phyloP scores from a whole-genome alignment of 2,113 vertebrate genomes.

The Prionailurus bengalensis region DNA sequence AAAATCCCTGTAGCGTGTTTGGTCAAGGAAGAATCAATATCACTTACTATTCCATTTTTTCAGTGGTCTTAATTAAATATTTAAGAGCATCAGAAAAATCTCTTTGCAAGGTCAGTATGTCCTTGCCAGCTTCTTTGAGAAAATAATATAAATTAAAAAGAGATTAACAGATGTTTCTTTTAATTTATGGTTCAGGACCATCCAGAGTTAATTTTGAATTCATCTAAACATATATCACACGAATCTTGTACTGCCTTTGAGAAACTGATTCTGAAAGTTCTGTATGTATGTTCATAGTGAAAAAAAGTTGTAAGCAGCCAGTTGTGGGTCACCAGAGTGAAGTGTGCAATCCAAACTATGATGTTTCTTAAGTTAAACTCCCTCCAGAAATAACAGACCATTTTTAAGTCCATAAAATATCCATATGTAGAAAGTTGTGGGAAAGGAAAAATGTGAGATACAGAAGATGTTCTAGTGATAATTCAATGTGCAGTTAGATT shows the following conservation, averaged over 20 bases:
- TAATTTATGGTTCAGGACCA: constrained; percentile 18
- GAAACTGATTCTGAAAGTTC: constrained; percentile 16
- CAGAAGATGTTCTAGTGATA: constrained; percentile 5
- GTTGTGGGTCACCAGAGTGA: background rate
- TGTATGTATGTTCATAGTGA: background rate
- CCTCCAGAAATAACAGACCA: background rate
- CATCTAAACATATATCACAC: background rate
- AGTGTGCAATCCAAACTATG: background rate
- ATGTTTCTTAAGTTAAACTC: constrained; percentile 41
- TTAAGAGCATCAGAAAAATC: constrained; percentile 48
- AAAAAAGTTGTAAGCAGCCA: background rate
- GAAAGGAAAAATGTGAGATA: background rate
- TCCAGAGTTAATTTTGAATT: constrained; percentile 28
- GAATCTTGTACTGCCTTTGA: background rate
- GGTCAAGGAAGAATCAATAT: background rate
- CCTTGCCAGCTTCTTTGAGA: constrained; percentile 39
- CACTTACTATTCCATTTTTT: constrained; percentile 44
- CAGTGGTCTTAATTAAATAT: constrained; percentile 43
- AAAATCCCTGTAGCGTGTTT: background rate
- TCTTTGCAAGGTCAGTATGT: constrained; percentile 42
- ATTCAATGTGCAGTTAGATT: background rate
- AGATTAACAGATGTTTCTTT: constrained; percentile 42
- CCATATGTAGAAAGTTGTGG: background rate
- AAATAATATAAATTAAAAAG: constrained; percentile 53
- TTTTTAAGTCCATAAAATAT: background rate